Percentiles rank a stretch among this genome's conserved stretches.
These are phyloP conservation scores for Octodon degus DNA, from an alignment of 2,113 vertebrate species.

Conservation along the genomic window DNA sequence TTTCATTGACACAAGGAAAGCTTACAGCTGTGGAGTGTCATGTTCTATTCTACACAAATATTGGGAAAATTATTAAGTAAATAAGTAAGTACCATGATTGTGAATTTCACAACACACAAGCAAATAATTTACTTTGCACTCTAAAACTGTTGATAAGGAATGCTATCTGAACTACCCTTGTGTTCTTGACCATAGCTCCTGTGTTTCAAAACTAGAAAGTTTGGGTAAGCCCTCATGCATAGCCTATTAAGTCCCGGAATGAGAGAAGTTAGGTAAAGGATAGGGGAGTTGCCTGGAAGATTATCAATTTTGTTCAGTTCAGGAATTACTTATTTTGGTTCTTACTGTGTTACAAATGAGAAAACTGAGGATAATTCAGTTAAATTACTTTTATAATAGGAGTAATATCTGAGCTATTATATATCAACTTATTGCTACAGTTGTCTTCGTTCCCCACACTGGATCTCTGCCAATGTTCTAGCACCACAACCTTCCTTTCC, in stretches of 20 bases:
- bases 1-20: conserved; percentile 20
- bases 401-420: conserved; percentile 45
- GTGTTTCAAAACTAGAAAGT: background rate
- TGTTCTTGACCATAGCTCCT: background rate
- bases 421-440: background rate
- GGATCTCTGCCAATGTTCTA: conserved; percentile 28
- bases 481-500: background rate
- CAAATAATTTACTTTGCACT: background rate
- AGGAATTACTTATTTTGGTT: conserved; percentile 26
- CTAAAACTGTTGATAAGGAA: background rate
- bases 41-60: background rate
- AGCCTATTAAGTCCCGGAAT: background rate
- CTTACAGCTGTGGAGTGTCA: background rate
- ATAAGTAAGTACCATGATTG: background rate
- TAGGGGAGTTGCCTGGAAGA: background rate
- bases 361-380: conserved; percentile 31
- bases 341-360: conserved; percentile 24
- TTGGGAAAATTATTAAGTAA: background rate
- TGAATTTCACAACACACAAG: background rate
- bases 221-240: background rate
- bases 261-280: background rate
- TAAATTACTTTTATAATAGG: conserved; percentile 29
- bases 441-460: conserved; percentile 45
- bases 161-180: background rate
- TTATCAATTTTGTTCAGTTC: conserved; percentile 22